These are phyloP conservation scores for Rhinophrynus dorsalis DNA, from an alignment of 2,797 vertebrate genomes.

Conservation along the genomic window DNA sequence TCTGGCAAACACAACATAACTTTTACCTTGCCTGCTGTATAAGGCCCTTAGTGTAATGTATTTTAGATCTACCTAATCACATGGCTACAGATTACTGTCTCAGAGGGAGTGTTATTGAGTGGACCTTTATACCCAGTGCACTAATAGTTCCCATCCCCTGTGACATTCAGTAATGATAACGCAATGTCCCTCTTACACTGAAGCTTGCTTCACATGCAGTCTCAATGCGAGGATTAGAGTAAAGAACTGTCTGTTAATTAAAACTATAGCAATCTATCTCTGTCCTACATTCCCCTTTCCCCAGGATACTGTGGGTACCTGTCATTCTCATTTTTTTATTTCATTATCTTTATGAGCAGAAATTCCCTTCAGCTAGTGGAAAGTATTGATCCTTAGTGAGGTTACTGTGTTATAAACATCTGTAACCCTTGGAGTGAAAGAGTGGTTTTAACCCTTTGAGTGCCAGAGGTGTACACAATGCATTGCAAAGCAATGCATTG, in stretches of 20 bases:
- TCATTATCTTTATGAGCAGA: constrained; percentile 44
- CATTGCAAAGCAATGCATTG: too few species aligned
- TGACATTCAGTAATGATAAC: constrained; percentile 5
- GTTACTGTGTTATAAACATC: neutral
- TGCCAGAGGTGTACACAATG: neutral
- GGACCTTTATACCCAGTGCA: too few species aligned
- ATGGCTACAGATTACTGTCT: too few species aligned
- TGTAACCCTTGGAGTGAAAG: constrained; percentile 4
- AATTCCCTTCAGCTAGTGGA: constrained; percentile 36
- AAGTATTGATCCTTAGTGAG: constrained; percentile 30
- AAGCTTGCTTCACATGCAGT: neutral
- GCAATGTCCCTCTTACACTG: neutral
- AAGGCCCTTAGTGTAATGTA: too few species aligned
- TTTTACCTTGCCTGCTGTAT: too few species aligned
- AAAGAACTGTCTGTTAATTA: constrained; percentile 40
- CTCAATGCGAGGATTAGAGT: constrained; percentile 16
- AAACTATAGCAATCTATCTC: constrained; percentile 23
- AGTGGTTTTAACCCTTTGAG: constrained; percentile 15
- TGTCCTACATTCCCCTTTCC: constrained; percentile 24
- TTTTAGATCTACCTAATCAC: too few species aligned
- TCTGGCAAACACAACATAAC: too few species aligned
- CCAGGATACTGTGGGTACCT: constrained; percentile 24
- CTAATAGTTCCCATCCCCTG: too few species aligned
- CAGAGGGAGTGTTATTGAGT: too few species aligned
- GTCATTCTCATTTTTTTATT: constrained; percentile 26